These are phyloP conservation scores for Pandemis corylana DNA, from an alignment of 2,888 invertebrate species.

Conservation along the genomic window DNA sequence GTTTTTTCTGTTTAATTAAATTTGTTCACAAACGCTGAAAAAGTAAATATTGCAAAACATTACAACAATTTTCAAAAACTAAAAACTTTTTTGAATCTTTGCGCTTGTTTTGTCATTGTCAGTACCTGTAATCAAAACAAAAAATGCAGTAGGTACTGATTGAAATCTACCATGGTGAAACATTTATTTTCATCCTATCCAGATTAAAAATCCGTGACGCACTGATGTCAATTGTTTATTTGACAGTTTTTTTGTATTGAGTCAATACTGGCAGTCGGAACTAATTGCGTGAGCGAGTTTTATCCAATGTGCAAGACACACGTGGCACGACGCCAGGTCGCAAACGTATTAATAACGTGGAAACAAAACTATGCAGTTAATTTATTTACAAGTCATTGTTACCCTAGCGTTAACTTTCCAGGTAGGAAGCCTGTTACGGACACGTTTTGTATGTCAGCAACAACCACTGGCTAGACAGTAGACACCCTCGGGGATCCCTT, in stretches of 20 bases:
- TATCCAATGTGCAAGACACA: slow-evolving; percentile 46
- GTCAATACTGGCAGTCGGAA: background rate
- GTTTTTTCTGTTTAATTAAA: no score
- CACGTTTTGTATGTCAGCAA: background rate
- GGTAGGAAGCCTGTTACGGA: background rate
- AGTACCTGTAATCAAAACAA: no score
- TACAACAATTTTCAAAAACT: no score
- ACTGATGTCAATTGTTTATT: background rate
- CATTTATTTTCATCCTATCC: background rate
- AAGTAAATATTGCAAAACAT: no score
- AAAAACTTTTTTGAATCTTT: no score
- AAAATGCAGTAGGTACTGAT: no score
- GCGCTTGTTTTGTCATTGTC: no score
- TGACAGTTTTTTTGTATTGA: background rate
- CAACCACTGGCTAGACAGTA: slow-evolving; percentile 9
- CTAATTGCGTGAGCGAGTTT: slow-evolving; percentile 28
- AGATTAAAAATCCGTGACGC: background rate
- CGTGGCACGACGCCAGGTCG: slow-evolving; percentile 54
- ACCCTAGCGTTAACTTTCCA: background rate
- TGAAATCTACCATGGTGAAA: no score
- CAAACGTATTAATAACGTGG: slow-evolving; percentile 45
- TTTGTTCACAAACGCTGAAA: no score
- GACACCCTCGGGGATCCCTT: background rate
- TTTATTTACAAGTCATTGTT: slow-evolving; percentile 16
- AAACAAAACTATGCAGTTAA: slow-evolving; percentile 40